A percentile compares a stretch with the other conserved stretches of the same genome.
These are phyloP conservation scores for Agriopis leucophaearia DNA, from an alignment of 2,888 invertebrate species.

Conservation along the genomic window DNA sequence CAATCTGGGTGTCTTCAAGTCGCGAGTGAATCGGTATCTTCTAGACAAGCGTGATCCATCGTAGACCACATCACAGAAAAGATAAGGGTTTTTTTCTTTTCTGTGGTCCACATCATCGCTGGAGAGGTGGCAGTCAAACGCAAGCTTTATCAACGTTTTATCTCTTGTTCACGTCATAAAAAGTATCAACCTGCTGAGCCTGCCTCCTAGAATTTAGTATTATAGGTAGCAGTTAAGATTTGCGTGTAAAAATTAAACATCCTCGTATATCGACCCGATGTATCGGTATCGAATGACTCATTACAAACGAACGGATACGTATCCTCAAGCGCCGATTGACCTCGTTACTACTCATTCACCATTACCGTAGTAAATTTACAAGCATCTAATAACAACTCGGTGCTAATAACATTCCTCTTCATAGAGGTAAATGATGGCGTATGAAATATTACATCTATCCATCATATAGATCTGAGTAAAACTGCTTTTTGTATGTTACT, in stretches of 20 bases:
- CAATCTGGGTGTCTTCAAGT: no score
- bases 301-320: constrained; percentile 10
- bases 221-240: neutral
- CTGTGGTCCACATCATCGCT: no score
- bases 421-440: constrained; percentile 1
- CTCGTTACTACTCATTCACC: constrained; percentile 10
- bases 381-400: neutral
- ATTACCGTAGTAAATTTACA: constrained; percentile 10
- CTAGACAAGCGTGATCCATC: no score
- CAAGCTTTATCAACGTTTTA: no score
- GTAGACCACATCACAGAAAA: no score
- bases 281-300: constrained; percentile 29
- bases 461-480: neutral
- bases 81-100: no score
- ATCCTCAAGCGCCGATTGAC: constrained; percentile 10
- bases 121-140: no score
- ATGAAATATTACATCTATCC: neutral
- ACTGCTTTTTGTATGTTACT: no score
- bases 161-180: no score
- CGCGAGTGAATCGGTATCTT: no score
- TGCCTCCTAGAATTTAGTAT: neutral
- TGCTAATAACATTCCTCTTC: constrained; percentile 11
- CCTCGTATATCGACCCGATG: neutral
- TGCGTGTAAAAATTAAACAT: constrained; percentile 12
- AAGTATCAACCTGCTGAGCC: no score